Evolutionary conservation across 1,140 invertebrate genomes (phyloP), one percentile per base, ranked within the genome.

Genomic region (Aphis craccivora): DNA sequence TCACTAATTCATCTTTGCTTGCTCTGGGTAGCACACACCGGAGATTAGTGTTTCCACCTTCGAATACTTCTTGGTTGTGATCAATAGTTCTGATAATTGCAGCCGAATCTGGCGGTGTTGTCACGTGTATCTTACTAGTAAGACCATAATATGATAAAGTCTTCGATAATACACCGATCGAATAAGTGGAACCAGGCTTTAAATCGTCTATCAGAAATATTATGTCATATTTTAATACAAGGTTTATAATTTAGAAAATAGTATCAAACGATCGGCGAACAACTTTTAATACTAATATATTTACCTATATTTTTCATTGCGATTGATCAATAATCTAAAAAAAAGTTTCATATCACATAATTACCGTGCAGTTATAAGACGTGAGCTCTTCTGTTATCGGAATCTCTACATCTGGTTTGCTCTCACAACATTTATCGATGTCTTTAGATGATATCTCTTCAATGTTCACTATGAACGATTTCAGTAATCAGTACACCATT

Each of bases 41-140:
- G 43, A 98, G 94, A 81, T 96, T 95, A 0, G 97, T 96, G 11
- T 95, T 95, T 3, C 95, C 95, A 35, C 97, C 97, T 37, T 95
- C 96, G 25, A 95, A 95, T 0, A 96, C 96, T 25, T 95, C 94
- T 51, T 96, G 94, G 94, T 95, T 95, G 89, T 94, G 95, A 94
- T 95, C 95, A 37, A 94, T 86, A 0, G 95, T 95, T 94, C 84
- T 95, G 94, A 94, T 95, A 94, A 93, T 94, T 94, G 11, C 11
- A 45, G 45, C 11, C 8, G 45, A 8, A 11, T 9, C 9, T 11
- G 0, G 7, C 5, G 11, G 45, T 9, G 45, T 45, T 8, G 45
- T 45, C 45, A 45, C 45, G 45, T 45, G 11, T 45, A 91, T 81
- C 11, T 5, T 91, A 48, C 81, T 91, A 35, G 90, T 76, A 51